These are phyloP conservation scores for Caenorhabditis virilis DNA, from an alignment of 2,888 invertebrate species.

Conservation along the genomic window DNA sequence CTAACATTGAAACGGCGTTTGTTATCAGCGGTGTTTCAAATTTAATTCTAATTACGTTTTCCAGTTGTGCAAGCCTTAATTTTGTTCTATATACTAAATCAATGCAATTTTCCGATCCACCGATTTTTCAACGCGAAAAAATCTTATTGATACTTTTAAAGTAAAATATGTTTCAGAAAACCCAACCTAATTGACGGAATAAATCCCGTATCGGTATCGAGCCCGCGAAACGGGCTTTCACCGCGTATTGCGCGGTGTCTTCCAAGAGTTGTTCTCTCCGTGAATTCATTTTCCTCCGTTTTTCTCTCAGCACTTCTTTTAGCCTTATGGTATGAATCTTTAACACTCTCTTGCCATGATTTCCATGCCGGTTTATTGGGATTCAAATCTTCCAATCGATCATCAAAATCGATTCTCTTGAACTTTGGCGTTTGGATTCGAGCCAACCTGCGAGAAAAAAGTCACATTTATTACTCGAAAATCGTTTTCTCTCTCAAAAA, in stretches of 20 bases:
- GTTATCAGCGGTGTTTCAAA: too few relatives aligned
- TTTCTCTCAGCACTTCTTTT: constrained; percentile 56
- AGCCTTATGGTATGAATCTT: constrained; percentile 62
- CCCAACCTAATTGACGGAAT: constrained; percentile 41
- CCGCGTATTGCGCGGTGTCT: constrained; percentile 46
- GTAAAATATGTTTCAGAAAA: too few relatives aligned
- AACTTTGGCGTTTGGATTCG: constrained; percentile 34
- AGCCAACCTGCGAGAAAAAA: constrained; percentile 16
- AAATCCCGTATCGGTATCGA: constrained; percentile 51
- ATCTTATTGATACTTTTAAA: too few relatives aligned
- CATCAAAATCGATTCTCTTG: constrained; percentile 63
- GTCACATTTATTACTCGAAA: too few relatives aligned
- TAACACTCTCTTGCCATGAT: constrained; percentile 60
- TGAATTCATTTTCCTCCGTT: constrained; percentile 58
- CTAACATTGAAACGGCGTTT: too few relatives aligned
- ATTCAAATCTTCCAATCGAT: constrained; percentile 54
- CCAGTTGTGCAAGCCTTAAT: too few relatives aligned
- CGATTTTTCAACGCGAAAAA: too few relatives aligned
- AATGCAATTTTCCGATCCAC: too few relatives aligned
- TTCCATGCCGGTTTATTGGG: constrained; percentile 63
- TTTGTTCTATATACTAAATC: too few relatives aligned
- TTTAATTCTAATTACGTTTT: too few relatives aligned
- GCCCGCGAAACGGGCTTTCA: constrained; percentile 54
- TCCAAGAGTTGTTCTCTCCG: constrained; percentile 46
- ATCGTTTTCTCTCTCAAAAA: too few relatives aligned